Evolutionary conservation across 92 coral and sea anemone genomes (phyloP).

Genomic region (Parazoanthus swiftii): DNA sequence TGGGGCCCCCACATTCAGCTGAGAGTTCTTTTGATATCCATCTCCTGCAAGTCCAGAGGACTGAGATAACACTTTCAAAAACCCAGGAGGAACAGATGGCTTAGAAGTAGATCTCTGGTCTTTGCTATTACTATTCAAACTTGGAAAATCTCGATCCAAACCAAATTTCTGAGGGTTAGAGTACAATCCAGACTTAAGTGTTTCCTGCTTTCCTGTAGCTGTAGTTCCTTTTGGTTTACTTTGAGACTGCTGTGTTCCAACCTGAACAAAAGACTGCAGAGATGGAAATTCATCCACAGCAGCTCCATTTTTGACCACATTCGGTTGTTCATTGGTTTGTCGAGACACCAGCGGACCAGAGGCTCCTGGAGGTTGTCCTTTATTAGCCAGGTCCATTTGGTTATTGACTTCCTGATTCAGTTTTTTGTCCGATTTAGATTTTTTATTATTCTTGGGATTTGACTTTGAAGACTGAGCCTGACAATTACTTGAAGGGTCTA

Average conservation of each 20-base stretch:
- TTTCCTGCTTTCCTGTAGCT: neutral
- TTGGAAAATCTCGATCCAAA: constrained; percentile 34
- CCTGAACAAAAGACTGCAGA: constrained; percentile 11
- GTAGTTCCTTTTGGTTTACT: constrained; percentile 2
- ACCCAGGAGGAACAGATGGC: constrained; percentile 25
- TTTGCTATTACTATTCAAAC: constrained; percentile 1
- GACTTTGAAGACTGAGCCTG: constrained; percentile 39
- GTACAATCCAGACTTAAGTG: neutral
- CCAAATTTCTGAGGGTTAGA: constrained; percentile 10
- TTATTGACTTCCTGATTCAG: neutral
- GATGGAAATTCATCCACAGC: constrained; percentile 23
- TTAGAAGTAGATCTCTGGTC: neutral
- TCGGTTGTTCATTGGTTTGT: neutral
- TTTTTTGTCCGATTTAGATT: constrained; percentile 5
- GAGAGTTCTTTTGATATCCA: neutral
- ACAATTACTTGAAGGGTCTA: neutral
- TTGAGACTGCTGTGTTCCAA: constrained; percentile 17
- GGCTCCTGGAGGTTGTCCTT: neutral
- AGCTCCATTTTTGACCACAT: neutral
- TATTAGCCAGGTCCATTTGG: neutral
- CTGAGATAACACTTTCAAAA: constrained; percentile 1
- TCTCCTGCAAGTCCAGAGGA: neutral
- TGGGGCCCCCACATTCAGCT: constrained; percentile 30
- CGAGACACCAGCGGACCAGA: neutral
- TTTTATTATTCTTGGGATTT: neutral